A percentile compares a stretch with the other conserved stretches of the same genome.
These are phyloP conservation scores for Calonectris borealis DNA, from an alignment of 2,113 vertebrate species.

Conservation along the genomic window DNA sequence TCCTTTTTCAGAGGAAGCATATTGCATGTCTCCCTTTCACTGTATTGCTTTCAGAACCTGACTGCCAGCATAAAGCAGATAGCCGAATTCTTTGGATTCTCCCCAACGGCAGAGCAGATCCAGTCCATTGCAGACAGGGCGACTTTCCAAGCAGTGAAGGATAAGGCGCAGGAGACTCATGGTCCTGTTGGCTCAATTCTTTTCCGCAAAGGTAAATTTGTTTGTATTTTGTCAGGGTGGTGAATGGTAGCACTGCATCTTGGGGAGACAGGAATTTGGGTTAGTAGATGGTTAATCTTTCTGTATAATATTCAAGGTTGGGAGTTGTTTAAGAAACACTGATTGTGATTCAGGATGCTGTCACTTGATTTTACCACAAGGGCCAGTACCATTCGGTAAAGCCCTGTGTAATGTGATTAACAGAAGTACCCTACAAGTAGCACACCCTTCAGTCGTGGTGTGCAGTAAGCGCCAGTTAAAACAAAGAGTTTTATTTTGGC, in stretches of 20 bases:
- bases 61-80: conserved; percentile 69
- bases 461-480: background rate
- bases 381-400: background rate
- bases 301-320: background rate
- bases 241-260: background rate
- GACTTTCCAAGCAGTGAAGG: conserved; percentile 75
- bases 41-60: conserved; percentile 74
- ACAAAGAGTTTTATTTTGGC: background rate
- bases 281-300: background rate
- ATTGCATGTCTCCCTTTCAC: background rate
- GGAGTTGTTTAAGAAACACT: background rate
- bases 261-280: background rate
- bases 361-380: background rate
- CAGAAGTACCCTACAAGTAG: background rate
- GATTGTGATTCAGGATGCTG: background rate
- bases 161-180: conserved; percentile 62
- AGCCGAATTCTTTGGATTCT: conserved; percentile 75
- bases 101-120: conserved; percentile 69
- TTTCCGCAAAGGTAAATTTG: conserved; percentile 72
- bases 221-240: background rate
- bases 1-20: background rate
- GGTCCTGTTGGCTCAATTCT: conserved; percentile 66
- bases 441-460: background rate
- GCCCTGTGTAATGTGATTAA: background rate
- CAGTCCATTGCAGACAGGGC: conserved; percentile 63